These are phyloP conservation scores for Erannis defoliaria DNA, from an alignment of 2,888 invertebrate species.

Conservation along the genomic window DNA sequence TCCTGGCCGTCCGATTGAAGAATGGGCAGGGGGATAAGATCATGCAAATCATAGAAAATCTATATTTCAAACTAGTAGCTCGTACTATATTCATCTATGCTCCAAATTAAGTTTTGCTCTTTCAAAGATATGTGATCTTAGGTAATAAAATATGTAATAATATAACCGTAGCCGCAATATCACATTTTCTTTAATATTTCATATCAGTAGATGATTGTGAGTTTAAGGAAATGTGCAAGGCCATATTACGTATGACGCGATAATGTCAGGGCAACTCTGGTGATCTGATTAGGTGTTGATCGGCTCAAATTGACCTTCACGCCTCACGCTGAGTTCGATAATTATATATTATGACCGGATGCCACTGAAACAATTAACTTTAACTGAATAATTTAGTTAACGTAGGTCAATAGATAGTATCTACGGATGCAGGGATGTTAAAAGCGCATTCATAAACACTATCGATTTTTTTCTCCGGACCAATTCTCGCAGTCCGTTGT, in stretches of 20 bases:
- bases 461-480: too few species aligned
- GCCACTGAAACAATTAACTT: neutral
- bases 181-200: neutral
- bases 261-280: neutral
- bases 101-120: too few species aligned
- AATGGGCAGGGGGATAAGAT: too few species aligned
- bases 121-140: too few species aligned
- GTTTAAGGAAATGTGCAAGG: conserved; percentile 9
- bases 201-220: neutral
- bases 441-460: too few species aligned
- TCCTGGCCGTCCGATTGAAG: too few species aligned
- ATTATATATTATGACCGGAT: conserved; percentile 22
- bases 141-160: too few species aligned
- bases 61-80: too few species aligned
- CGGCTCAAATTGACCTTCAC: conserved; percentile 37
- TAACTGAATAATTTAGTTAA: neutral
- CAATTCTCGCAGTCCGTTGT: too few species aligned
- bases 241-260: neutral
- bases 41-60: too few species aligned
- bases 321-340: conserved; percentile 28
- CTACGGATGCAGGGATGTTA: too few species aligned
- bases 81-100: too few species aligned
- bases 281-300: conserved; percentile 31
- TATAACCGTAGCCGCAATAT: neutral
- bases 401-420: neutral